phyloP scores from a whole-genome alignment of 2,797 vertebrate species.

The Miichthys miiuy region DNA sequence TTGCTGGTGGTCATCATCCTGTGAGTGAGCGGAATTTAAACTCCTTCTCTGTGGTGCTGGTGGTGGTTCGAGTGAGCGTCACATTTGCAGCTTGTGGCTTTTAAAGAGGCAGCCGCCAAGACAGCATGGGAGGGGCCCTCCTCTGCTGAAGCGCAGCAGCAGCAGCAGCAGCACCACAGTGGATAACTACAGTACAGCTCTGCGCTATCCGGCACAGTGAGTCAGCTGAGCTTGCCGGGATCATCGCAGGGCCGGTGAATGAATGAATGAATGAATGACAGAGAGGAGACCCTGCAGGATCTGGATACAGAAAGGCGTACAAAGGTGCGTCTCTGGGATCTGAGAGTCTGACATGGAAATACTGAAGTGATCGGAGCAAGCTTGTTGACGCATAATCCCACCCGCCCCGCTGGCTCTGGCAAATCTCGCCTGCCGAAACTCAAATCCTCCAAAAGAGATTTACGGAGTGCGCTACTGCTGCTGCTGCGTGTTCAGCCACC shows the following conservation, averaged over 20 bases:
- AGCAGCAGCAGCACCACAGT: conserved; percentile 28
- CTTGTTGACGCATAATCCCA: conserved; percentile 84
- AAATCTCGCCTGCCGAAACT: conserved; percentile 75
- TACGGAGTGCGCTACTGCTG: conserved; percentile 55
- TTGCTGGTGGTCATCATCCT: conserved; percentile 50
- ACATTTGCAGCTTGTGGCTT: conserved; percentile 55
- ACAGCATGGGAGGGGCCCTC: conserved; percentile 78
- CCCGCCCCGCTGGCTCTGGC: conserved; percentile 75
- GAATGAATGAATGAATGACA: conserved; percentile 42
- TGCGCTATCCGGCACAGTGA: conserved; percentile 68
- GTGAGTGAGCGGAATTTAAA: conserved; percentile 36
- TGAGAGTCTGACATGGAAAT: conserved; percentile 58
- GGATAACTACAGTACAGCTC: conserved; percentile 51
- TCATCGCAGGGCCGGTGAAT: conserved; percentile 37
- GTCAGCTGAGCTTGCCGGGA: conserved; percentile 68
- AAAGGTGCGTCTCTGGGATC: conserved; percentile 22
- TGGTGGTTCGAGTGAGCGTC: conserved; percentile 46
- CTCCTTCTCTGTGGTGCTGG: conserved; percentile 24
- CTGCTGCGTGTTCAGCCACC: conserved; percentile 52
- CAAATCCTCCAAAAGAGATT: conserved; percentile 79
- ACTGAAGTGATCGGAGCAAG: conserved; percentile 71
- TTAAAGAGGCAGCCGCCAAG: conserved; percentile 70
- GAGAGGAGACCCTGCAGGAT: conserved; percentile 36
- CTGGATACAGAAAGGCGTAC: conserved; percentile 23
- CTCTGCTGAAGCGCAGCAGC: conserved; percentile 55